Conservation (phyloP, 2,797 vertebrate species). For the Oreonectes daqikongensis region DNA sequence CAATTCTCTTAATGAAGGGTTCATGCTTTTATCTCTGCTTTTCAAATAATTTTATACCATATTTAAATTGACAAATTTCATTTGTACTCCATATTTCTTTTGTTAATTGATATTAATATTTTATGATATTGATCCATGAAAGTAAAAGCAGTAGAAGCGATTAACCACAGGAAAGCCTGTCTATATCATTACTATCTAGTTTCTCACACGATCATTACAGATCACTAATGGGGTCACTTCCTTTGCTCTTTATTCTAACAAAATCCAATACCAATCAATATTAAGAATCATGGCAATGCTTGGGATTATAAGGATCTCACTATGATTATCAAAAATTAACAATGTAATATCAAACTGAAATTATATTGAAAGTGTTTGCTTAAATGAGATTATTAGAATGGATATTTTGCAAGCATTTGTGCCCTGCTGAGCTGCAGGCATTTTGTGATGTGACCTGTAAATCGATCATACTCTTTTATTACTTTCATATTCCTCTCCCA, state of each 20-base stretch:
- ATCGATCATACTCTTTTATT: background rate
- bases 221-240: constrained; percentile 19
- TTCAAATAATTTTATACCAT: constrained; percentile 8
- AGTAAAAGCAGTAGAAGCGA: constrained; percentile 27
- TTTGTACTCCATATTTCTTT: background rate
- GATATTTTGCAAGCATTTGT: background rate
- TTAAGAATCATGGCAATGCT: constrained; percentile 21
- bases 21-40: constrained; percentile 12
- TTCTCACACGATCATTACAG: constrained; percentile 29
- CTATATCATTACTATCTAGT: constrained; percentile 25
- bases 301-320: background rate
- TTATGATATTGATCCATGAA: constrained; percentile 29
- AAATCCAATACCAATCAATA: constrained; percentile 9
- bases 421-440: background rate
- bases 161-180: constrained; percentile 26
- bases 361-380: no score
- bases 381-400: background rate
- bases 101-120: constrained; percentile 7
- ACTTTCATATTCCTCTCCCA: constrained; percentile 9
- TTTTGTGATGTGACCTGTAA: background rate
- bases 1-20: background rate
- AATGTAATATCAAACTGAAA: no score
- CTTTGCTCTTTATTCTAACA: background rate
- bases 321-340: no score
- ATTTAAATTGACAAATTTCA: background rate